Conservation (phyloP, 2,113 vertebrate genomes). For the Glaucidium brasilianum region DNA sequence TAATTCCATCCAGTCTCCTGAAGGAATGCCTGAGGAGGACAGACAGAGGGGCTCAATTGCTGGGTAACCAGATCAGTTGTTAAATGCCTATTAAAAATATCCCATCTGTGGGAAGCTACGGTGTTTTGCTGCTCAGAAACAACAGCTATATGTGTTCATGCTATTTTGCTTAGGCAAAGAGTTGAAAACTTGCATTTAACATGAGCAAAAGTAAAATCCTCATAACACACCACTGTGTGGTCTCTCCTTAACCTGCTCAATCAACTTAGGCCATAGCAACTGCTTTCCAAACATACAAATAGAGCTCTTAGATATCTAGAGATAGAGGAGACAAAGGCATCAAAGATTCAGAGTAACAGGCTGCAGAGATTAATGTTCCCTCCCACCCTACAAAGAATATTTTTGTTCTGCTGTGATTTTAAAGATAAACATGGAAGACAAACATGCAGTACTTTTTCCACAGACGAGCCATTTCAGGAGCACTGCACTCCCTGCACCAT, state of each 20-base stretch:
- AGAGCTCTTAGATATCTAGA: background rate
- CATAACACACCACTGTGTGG: background rate
- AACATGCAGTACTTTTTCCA: background rate
- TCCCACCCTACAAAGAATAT: background rate
- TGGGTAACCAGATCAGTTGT: background rate
- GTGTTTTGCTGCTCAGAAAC: background rate
- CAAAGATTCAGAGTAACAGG: background rate
- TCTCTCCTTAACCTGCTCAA: background rate
- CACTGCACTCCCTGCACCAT: background rate
- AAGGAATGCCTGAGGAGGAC: background rate
- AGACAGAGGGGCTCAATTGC: background rate
- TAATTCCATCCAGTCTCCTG: background rate
- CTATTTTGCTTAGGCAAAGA: background rate
- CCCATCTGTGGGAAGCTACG: background rate
- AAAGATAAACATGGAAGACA: background rate
- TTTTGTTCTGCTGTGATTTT: slow-evolving; percentile 13
- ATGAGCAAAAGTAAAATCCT: background rate
- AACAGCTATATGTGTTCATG: background rate
- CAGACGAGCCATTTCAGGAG: background rate
- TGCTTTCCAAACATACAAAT: slow-evolving; percentile 4
- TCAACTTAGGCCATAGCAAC: background rate
- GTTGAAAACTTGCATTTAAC: background rate
- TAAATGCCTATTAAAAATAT: background rate
- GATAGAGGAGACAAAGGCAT: background rate
- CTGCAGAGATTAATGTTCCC: background rate